phyloP scores from a whole-genome alignment of 2,113 vertebrate genomes.

The Donacobius atricapilla region DNA sequence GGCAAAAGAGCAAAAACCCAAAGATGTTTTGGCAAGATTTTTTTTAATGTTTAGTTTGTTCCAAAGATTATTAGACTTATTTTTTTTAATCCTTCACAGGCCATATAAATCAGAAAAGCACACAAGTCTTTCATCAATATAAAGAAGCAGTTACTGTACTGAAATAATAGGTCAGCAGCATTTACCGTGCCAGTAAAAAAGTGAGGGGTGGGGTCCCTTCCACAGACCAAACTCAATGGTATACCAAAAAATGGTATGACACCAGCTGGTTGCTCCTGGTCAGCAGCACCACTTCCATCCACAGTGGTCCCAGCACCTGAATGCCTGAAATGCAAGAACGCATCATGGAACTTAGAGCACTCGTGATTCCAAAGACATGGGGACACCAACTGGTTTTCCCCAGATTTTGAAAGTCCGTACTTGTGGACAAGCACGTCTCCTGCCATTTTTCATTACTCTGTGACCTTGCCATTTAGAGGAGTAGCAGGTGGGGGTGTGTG shows the following conservation, averaged over 20 bases:
- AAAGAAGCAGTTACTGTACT: neutral
- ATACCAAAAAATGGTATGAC: neutral
- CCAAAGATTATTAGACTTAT: neutral
- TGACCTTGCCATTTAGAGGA: neutral
- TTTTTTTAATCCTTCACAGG: neutral
- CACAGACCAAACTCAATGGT: neutral
- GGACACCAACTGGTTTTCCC: neutral
- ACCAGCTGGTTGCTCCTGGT: neutral
- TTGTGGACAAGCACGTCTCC: neutral
- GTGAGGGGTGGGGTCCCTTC: neutral
- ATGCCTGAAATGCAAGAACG: neutral
- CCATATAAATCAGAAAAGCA: neutral
- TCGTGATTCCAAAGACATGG: rapidly evolving
- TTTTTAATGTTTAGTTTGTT: neutral
- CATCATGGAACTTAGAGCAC: rapidly evolving
- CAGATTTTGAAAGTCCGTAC: neutral
- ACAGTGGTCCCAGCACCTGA: neutral
- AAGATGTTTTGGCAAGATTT: neutral
- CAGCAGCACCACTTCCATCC: neutral
- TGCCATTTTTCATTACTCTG: neutral
- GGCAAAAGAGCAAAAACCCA: neutral
- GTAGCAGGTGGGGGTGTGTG: too few relatives aligned
- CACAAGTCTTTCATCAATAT: neutral
- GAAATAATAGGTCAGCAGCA: neutral
- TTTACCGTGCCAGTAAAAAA: neutral